Base-by-base conservation (phyloP, 2,113 vertebrate genomes). In the Bostrychus sinensis region DNA sequence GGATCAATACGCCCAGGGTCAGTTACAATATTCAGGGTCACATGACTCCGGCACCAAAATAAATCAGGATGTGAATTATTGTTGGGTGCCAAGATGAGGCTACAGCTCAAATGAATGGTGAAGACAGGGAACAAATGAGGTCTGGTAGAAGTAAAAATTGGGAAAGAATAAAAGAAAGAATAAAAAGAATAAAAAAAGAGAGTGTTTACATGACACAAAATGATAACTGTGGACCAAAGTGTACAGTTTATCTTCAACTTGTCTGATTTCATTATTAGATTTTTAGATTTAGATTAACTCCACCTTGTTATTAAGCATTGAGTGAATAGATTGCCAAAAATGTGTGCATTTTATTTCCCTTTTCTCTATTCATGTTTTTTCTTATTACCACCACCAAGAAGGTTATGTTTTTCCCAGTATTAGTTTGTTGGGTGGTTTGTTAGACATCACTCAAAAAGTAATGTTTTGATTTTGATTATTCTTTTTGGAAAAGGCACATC, bases 11-110 rank as follows among this genome's bases (percentile, higher is more conserved):
- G 37, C 85, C 77, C 70, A 78, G 90, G 90, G 88, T 93, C 91
- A 91, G 89, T 92, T 93, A 90, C 91, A 93, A 91, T 89, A 91
- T 86, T 89, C 91, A 90, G 83, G 84, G 82, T 92, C 89, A 91
- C 80, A 83, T 91, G 87, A 89, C 87, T 93, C 90, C 87, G 71
- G 88, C 89, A 61, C 83, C 81, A 88, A 92, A 90, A 93, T 90
- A 92, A 88, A 91, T 90, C 89, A 90, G 82, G 86, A 88, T 80
- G 75, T 85, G 85, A 85, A 89, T 85, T 85, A 85, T 83, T 77
- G 82, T 86, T 85, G 66, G 76, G 76, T 82, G 72, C 57, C 5
- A 32, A 74, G 83, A 83, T 76, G 77, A 48, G 78, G 56, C 70
- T 30, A 14, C 14, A 3, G 54, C 58, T 77, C 54, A 73, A 73